These are phyloP conservation scores for Pterocles orientalis DNA, from an alignment of 2,113 vertebrate genomes.

Conservation along the genomic window DNA sequence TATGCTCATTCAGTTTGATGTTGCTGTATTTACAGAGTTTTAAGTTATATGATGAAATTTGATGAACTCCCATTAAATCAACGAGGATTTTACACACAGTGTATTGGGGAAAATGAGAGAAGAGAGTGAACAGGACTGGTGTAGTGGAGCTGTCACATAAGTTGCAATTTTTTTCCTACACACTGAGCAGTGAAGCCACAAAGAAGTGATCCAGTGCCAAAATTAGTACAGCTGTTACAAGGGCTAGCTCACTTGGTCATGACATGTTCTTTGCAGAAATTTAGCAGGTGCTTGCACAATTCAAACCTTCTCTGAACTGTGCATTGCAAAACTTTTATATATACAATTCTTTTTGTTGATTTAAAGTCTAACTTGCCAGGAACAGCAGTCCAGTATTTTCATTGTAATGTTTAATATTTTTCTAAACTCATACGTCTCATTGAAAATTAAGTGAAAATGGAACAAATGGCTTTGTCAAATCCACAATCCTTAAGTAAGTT, in stretches of 20 bases:
- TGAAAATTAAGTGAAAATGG: constrained; percentile 56
- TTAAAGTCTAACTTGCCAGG: background rate
- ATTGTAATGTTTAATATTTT: constrained; percentile 45
- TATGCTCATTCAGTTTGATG: background rate
- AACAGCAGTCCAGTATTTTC: constrained; percentile 43
- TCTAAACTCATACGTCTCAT: background rate
- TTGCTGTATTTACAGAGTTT: background rate
- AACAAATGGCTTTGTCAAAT: constrained; percentile 75
- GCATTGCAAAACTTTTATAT: background rate
- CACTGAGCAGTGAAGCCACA: background rate
- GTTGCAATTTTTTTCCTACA: background rate
- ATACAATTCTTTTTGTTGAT: background rate
- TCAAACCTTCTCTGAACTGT: background rate
- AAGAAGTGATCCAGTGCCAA: background rate
- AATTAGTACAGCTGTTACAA: background rate
- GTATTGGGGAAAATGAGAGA: background rate
- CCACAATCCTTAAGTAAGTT: constrained; percentile 77
- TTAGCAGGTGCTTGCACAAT: background rate
- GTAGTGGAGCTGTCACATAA: background rate
- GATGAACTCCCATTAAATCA: background rate
- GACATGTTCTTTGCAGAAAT: background rate
- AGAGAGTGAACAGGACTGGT: background rate
- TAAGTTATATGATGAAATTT: background rate
- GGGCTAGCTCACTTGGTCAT: background rate
- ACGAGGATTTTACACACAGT: background rate